Evolutionary conservation across 64 coral and sea anemone genomes (phyloP).

Genomic region (Trachythela sp.): DNA sequence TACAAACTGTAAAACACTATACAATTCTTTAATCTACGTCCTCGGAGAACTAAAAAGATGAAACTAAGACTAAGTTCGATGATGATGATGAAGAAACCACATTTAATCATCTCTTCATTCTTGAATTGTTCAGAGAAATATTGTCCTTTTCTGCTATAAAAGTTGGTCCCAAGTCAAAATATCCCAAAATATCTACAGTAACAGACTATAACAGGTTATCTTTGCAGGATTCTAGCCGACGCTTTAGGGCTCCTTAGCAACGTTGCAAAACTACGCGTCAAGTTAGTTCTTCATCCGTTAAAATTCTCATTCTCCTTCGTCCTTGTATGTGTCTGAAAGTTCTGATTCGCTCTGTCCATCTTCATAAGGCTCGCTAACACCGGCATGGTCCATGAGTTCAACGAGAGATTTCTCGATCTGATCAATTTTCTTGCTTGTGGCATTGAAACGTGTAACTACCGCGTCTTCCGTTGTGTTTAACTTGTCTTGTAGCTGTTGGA

Average conservation of each 20-base stretch:
- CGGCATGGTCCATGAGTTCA: conserved; percentile 14
- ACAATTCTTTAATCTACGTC: neutral
- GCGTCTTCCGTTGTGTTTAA: neutral
- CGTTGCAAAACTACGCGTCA: neutral
- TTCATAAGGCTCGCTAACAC: conserved; percentile 1
- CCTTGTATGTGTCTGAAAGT: neutral
- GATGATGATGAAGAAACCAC: too few species aligned
- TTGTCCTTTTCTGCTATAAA: too few species aligned
- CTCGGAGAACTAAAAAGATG: neutral
- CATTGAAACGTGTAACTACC: neutral
- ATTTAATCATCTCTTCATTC: too few species aligned
- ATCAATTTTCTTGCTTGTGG: neutral
- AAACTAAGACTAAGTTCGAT: too few species aligned
- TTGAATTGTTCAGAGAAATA: too few species aligned
- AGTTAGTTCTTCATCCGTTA: neutral
- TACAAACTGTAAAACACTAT: neutral
- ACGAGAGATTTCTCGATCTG: neutral
- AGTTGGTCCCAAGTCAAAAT: neutral
- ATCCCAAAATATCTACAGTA: neutral
- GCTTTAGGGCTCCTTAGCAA: neutral
- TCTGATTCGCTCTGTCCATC: neutral
- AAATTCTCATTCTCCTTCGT: neutral
- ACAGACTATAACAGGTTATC: neutral
- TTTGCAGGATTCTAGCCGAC: neutral
- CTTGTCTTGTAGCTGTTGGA: neutral